Conservation (phyloP, 2,888 invertebrate species). For the Brachypterus glaber region DNA sequence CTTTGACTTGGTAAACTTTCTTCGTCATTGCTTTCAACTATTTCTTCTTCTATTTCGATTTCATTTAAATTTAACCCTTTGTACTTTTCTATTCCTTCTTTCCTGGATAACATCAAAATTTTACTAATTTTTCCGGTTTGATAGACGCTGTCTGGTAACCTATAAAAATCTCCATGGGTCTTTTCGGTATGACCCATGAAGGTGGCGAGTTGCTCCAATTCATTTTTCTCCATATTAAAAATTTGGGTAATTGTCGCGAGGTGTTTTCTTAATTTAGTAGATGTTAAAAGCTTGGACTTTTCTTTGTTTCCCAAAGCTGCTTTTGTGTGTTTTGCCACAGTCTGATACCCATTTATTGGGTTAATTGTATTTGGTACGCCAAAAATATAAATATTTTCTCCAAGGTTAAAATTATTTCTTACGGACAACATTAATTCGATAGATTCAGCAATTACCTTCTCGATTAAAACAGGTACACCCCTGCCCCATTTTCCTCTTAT, state of each 20-base stretch:
- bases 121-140: constrained; percentile 9
- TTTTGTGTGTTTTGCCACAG: neutral
- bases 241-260: constrained; percentile 10
- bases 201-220: constrained; percentile 7
- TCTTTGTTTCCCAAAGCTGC: neutral
- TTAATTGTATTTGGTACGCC: neutral
- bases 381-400: neutral
- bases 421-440: neutral
- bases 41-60: constrained; percentile 9
- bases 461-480: too few relatives aligned
- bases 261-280: constrained; percentile 10
- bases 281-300: neutral
- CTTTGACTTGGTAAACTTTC: neutral
- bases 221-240: constrained; percentile 9
- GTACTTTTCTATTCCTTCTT: constrained; percentile 8
- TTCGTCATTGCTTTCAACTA: constrained; percentile 5
- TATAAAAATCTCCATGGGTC: constrained; percentile 8
- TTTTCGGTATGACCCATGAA: constrained; percentile 13
- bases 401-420: neutral
- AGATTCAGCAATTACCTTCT: neutral
- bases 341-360: neutral
- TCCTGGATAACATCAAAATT: constrained; percentile 4
- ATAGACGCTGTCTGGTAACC: constrained; percentile 7
- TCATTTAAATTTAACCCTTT: constrained; percentile 10
- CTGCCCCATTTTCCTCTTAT: neutral